phyloP scores from a whole-genome alignment of 1,140 invertebrate genomes.

The Drosophila azteca region DNA sequence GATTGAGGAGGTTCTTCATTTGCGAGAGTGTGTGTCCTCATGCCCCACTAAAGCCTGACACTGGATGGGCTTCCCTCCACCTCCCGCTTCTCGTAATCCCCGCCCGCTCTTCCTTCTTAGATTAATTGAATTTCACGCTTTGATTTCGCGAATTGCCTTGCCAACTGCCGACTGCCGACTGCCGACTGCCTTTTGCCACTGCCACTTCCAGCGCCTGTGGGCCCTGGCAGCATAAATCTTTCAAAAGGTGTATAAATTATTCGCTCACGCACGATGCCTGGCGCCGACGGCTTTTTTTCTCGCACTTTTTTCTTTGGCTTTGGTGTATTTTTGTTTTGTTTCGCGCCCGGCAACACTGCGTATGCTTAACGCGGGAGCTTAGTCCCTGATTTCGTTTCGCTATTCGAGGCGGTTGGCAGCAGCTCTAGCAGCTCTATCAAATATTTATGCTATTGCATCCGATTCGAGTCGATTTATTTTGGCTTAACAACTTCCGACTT shows the following conservation, averaged over 20 bases:
- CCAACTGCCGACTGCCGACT: not conserved
- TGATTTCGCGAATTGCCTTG: constrained; percentile 62
- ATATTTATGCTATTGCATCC: constrained; percentile 76
- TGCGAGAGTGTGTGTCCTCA: constrained; percentile 9
- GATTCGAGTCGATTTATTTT: constrained; percentile 74
- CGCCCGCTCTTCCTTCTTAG: constrained; percentile 48
- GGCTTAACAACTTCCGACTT: constrained; percentile 63
- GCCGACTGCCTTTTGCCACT: no score
- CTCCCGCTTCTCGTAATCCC: not conserved
- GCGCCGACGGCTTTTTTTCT: constrained; percentile 38
- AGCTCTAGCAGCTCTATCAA: constrained; percentile 56
- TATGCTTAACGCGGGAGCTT: constrained; percentile 62
- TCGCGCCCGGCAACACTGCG: constrained; percentile 52
- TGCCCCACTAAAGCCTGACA: not conserved
- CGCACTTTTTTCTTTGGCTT: constrained; percentile 38
- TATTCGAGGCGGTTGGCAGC: constrained; percentile 33
- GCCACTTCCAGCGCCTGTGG: constrained; percentile 2
- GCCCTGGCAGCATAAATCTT: constrained; percentile 71
- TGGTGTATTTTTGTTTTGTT: constrained; percentile 12
- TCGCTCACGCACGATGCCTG: constrained; percentile 62
- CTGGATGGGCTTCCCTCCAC: constrained; percentile 5
- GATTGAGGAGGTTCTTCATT: constrained; percentile 2
- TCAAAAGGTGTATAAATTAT: constrained; percentile 80
- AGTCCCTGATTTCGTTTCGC: constrained; percentile 48
- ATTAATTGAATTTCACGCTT: constrained; percentile 82